Percentiles rank a stretch among this genome's conserved stretches.
phyloP scores from a whole-genome alignment of 2,113 vertebrate species.

The Hippocampus zosterae region DNA sequence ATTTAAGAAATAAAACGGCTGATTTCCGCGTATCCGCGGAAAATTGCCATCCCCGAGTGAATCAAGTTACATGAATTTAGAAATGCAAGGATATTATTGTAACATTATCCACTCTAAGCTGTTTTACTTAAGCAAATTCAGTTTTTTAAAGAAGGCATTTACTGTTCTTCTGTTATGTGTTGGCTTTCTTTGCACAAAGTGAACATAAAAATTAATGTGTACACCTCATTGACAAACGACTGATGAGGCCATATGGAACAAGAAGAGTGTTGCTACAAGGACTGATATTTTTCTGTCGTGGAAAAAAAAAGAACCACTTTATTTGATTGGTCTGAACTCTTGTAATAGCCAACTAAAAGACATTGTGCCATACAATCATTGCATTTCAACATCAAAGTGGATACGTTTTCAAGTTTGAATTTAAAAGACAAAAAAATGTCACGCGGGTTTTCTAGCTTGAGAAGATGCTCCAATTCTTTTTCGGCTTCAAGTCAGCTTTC shows the following conservation, averaged over 20 bases:
- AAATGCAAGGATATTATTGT: background rate
- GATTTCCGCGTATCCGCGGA: too few relatives aligned
- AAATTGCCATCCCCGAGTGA: too few relatives aligned
- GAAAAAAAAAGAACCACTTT: slow-evolving; percentile 83
- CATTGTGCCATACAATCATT: slow-evolving; percentile 78
- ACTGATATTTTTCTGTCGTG: slow-evolving; percentile 54
- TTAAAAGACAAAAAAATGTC: slow-evolving; percentile 66
- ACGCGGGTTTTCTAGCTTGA: slow-evolving; percentile 60
- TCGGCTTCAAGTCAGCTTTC: slow-evolving; percentile 65
- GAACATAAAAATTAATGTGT: background rate
- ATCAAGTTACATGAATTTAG: too few relatives aligned
- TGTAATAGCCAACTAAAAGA: slow-evolving; percentile 81
- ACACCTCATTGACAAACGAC: background rate
- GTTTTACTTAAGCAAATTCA: background rate
- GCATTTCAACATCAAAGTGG: slow-evolving; percentile 73
- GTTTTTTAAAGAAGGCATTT: background rate
- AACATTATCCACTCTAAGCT: too few relatives aligned
- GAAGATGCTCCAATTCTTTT: slow-evolving; percentile 63
- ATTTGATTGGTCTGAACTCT: slow-evolving; percentile 85
- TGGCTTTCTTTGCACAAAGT: background rate
- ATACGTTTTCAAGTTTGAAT: slow-evolving; percentile 81
- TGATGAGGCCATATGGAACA: background rate
- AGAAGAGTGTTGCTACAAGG: slow-evolving; percentile 5
- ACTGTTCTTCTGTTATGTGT: background rate
- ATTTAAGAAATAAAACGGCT: too few relatives aligned